phyloP scores from a whole-genome alignment of 2,113 vertebrate species.

The Sylvicapra grimmia region DNA sequence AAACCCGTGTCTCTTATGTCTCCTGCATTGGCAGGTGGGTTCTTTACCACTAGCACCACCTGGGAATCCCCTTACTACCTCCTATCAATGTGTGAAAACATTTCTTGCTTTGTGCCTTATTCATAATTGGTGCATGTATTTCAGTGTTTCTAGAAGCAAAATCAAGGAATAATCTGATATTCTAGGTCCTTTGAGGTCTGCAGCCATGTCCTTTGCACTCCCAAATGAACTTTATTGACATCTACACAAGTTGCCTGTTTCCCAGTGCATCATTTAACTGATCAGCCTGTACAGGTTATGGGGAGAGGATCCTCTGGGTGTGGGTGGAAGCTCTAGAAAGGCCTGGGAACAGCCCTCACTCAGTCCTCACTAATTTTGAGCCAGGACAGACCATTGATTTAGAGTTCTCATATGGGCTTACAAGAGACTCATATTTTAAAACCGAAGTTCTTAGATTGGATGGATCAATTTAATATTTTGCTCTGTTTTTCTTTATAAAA shows the following conservation, averaged over 20 bases:
- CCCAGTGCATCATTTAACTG: background rate
- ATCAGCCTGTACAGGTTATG: background rate
- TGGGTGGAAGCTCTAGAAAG: background rate
- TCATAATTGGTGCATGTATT: background rate
- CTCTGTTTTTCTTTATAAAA: background rate
- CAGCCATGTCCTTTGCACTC: background rate
- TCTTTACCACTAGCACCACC: background rate
- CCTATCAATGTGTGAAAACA: background rate
- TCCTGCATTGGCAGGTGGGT: background rate
- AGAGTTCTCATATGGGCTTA: background rate
- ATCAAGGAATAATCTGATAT: background rate
- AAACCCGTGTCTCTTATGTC: background rate
- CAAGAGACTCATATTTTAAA: background rate
- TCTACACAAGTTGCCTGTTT: background rate
- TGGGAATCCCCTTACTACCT: background rate
- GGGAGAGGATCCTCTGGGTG: background rate
- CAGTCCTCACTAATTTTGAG: background rate
- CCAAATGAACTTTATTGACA: background rate
- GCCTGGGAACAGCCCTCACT: background rate
- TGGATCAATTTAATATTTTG: background rate
- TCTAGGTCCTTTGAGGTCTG: background rate
- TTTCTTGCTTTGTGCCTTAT: background rate
- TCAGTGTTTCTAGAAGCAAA: background rate
- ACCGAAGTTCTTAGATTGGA: background rate
- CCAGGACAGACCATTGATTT: background rate